phyloP scores from a whole-genome alignment of 2,888 invertebrate genomes.

The Microchrysa polita region DNA sequence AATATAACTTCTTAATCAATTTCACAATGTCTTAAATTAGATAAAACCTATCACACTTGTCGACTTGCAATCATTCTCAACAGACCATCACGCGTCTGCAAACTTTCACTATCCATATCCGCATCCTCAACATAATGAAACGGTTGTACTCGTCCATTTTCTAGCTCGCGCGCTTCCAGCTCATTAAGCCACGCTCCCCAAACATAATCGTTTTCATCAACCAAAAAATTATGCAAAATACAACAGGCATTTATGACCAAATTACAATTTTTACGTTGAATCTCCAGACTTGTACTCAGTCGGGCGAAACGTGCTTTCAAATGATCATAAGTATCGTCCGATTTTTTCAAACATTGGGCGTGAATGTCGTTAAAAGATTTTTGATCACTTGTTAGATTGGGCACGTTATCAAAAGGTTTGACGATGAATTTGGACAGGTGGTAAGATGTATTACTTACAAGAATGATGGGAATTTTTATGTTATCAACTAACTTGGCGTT shows the following conservation, averaged over 20 bases:
- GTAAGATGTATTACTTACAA: conserved; percentile 45
- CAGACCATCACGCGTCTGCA: no score
- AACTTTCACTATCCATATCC: no score
- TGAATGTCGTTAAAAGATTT: conserved; percentile 37
- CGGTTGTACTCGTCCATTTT: neutral
- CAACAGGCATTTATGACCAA: conserved; percentile 45
- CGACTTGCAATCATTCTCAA: no score
- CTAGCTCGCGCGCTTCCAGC: neutral
- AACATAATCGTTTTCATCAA: conserved; percentile 7
- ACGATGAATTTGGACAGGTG: conserved; percentile 43
- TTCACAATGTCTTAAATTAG: no score
- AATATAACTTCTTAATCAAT: no score
- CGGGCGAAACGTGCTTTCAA: conserved; percentile 50
- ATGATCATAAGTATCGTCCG: conserved; percentile 44
- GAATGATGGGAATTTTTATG: conserved; percentile 44
- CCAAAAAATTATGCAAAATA: conserved; percentile 43
- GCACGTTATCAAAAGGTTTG: conserved; percentile 44
- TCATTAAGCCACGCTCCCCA: neutral
- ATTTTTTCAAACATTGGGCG: conserved; percentile 40
- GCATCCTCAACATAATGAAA: no score
- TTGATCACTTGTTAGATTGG: conserved; percentile 15
- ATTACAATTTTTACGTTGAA: conserved; percentile 18
- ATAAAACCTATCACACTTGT: no score
- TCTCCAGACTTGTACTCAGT: conserved; percentile 47
- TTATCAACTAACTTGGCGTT: conserved; percentile 40